Percentiles rank a stretch among this genome's conserved stretches.
These are phyloP conservation scores for Ceyx margarethae DNA, from an alignment of 2,113 vertebrate species.

Conservation along the genomic window DNA sequence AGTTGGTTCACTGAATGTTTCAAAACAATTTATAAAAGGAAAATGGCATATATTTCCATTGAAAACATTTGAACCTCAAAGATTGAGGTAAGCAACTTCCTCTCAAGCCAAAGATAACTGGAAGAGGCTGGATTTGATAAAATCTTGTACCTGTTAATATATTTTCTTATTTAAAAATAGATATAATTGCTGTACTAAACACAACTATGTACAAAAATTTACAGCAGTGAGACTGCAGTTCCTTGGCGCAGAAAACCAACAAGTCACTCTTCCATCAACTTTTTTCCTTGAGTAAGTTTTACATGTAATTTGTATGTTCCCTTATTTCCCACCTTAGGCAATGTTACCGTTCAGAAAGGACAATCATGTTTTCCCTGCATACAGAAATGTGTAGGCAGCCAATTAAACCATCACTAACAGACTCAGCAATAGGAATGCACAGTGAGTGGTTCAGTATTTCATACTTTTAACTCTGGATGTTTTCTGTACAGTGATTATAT, in stretches of 20 bases:
- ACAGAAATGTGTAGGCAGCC: slow-evolving; percentile 1
- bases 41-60: slow-evolving; percentile 6
- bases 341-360: background rate
- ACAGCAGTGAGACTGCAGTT: background rate
- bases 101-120: slow-evolving; percentile 49
- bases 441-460: background rate
- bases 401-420: slow-evolving; percentile 26
- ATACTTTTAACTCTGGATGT: background rate
- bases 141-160: slow-evolving; percentile 28
- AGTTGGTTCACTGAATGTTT: background rate
- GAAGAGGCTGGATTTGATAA: slow-evolving; percentile 23
- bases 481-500: slow-evolving; percentile 37
- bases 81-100: background rate
- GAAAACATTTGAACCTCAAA: background rate
- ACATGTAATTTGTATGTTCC: background rate
- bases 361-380: slow-evolving; percentile 31
- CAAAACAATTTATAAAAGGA: slow-evolving; percentile 8
- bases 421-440: background rate
- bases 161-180: slow-evolving; percentile 16
- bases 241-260: background rate
- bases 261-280: background rate
- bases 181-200: background rate
- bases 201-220: background rate
- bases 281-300: background rate
- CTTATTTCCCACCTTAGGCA: slow-evolving; percentile 3